Evolutionary conservation across 2,113 vertebrate species (phyloP).

Genomic region (Epinephelus fuscoguttatus): DNA sequence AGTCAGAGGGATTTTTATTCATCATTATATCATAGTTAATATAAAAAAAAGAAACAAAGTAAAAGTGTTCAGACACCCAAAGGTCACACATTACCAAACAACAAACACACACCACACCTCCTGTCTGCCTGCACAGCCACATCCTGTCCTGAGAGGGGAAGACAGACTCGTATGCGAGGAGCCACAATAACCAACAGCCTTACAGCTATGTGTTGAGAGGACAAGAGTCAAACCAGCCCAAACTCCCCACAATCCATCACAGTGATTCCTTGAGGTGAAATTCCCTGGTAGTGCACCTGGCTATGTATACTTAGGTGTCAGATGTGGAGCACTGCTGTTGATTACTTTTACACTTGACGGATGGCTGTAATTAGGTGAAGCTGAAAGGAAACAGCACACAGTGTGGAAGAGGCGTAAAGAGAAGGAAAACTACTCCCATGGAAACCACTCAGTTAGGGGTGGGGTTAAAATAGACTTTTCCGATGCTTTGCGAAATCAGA

Average conservation of each 20-base stretch:
- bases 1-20: not conserved
- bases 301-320: constrained; percentile 12
- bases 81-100: not conserved
- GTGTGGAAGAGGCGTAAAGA: not conserved
- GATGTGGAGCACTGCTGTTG: not conserved
- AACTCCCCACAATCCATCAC: constrained; percentile 13
- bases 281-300: constrained; percentile 4
- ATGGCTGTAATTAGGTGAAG: constrained; percentile 36
- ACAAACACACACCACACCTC: constrained; percentile 10
- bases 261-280: not conserved
- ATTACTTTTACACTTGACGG: constrained; percentile 25
- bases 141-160: not conserved
- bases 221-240: not conserved
- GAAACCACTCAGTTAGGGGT: no score
- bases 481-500: no score
- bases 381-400: constrained; percentile 21
- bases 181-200: not conserved
- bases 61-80: not conserved
- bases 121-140: constrained; percentile 6
- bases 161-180: not conserved
- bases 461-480: no score
- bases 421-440: not conserved
- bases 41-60: not conserved
- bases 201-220: not conserved
- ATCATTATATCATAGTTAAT: not conserved